phyloP scores from a whole-genome alignment of 2,888 invertebrate genomes.

The Leucozona laternaria region DNA sequence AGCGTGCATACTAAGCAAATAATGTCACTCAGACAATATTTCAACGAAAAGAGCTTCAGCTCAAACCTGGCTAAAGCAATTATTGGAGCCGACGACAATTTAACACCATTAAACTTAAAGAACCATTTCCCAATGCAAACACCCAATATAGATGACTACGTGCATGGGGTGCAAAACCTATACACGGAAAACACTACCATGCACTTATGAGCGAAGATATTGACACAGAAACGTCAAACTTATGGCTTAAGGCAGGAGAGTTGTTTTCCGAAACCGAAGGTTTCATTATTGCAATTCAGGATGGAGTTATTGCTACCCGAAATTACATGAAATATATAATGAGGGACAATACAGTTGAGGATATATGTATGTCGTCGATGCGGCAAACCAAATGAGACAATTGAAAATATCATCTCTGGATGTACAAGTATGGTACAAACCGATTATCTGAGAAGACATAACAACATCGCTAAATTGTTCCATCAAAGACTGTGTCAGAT shows the following conservation, averaged over 20 bases:
- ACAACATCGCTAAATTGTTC: neutral
- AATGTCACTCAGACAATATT: conserved; percentile 33
- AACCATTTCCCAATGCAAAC: conserved; percentile 29
- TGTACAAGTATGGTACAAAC: conserved; percentile 4
- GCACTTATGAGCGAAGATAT: conserved; percentile 34
- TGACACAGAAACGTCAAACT: conserved; percentile 45
- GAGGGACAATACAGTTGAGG: conserved; percentile 17
- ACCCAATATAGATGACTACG: conserved; percentile 2
- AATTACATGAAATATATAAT: conserved; percentile 42
- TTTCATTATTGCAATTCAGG: conserved; percentile 49
- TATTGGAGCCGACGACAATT: conserved; percentile 26
- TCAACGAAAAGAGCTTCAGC: neutral
- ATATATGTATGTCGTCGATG: conserved; percentile 36
- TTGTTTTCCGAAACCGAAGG: conserved; percentile 43
- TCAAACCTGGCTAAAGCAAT: conserved; percentile 30
- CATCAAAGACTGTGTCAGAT: neutral
- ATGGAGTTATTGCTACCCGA: conserved; percentile 24
- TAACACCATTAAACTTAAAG: conserved; percentile 35
- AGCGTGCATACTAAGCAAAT: conserved; percentile 43
- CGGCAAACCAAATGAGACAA: conserved; percentile 12
- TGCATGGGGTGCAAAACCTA: conserved; percentile 42
- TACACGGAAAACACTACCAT: conserved; percentile 42
- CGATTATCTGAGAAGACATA: neutral
- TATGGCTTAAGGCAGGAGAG: conserved; percentile 41
- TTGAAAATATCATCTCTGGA: conserved; percentile 34